Conservation (phyloP, 2,888 invertebrate species). For the Heliconius cydno region DNA sequence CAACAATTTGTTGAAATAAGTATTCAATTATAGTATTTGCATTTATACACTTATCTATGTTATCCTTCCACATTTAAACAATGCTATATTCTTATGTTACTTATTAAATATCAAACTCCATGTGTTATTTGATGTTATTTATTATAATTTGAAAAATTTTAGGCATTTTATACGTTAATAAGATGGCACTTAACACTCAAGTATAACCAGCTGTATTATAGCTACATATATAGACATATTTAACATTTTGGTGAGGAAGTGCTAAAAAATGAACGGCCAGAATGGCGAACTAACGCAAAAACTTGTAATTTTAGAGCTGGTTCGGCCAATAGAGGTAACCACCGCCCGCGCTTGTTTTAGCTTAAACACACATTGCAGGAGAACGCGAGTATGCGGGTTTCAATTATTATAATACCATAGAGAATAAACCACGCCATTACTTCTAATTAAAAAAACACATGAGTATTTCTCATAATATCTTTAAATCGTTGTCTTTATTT, state of each 20-base stretch:
- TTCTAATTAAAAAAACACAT: neutral
- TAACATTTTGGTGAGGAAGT: conserved; percentile 63
- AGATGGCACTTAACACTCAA: conserved; percentile 23
- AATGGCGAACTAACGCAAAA: conserved; percentile 62
- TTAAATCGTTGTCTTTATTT: neutral
- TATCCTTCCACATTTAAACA: neutral
- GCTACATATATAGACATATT: conserved; percentile 41
- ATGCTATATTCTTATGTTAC: neutral
- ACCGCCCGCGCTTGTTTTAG: conserved; percentile 52
- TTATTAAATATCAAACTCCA: neutral
- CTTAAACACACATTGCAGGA: neutral
- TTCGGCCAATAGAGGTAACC: conserved; percentile 68
- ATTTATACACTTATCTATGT: neutral
- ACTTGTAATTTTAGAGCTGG: conserved; percentile 77
- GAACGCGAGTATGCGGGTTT: conserved; percentile 3
- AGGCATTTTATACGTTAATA: conserved; percentile 23
- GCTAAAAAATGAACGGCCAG: conserved; percentile 63
- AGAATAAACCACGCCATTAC: neutral
- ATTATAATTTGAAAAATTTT: neutral
- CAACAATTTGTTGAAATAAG: neutral
- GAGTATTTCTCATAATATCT: neutral
- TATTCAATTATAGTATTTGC: neutral
- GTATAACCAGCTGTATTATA: conserved; percentile 30
- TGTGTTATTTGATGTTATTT: neutral
- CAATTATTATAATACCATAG: neutral